These are phyloP conservation scores for Bombus ignitus DNA, from an alignment of 1,140 invertebrate genomes.

Conservation along the genomic window DNA sequence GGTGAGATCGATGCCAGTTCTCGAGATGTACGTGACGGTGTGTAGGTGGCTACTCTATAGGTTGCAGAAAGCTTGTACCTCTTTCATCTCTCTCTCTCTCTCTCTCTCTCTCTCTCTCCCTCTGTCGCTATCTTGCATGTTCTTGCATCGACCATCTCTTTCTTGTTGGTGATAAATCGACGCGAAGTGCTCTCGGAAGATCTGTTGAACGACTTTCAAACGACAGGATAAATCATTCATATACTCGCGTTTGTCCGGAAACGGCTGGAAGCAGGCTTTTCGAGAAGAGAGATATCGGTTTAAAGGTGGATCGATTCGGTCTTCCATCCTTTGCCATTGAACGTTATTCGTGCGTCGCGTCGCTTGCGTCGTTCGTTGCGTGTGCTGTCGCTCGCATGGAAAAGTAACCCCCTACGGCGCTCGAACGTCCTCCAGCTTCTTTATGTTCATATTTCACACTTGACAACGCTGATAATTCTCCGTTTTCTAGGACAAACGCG, in stretches of 20 bases:
- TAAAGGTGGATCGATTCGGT: constrained; percentile 10
- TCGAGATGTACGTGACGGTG: background rate
- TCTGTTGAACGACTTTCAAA: constrained; percentile 49
- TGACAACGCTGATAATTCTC: background rate
- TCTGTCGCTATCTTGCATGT: background rate
- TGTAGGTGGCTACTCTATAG: background rate
- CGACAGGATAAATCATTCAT: constrained; percentile 49
- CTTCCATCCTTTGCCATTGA: too few relatives aligned
- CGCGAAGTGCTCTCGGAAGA: constrained; percentile 30
- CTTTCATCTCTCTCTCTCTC: too few relatives aligned
- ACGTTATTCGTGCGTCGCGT: background rate
- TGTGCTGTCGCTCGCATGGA: background rate
- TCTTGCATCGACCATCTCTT: background rate
- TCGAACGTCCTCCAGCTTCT: background rate
- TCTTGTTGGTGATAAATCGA: constrained; percentile 34
- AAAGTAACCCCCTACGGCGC: background rate
- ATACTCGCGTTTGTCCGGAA: constrained; percentile 44
- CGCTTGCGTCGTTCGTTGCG: background rate
- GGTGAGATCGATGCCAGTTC: constrained; percentile 2
- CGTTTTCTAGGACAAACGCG: background rate
- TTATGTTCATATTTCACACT: constrained; percentile 34
- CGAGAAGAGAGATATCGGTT: constrained; percentile 9
- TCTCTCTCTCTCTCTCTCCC: background rate
- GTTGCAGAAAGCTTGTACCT: background rate
- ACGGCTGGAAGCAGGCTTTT: background rate